Evolutionary conservation across 2,888 invertebrate species (phyloP), one percentile per base, ranked within the genome.

Genomic region (Tenthredo scrophulariae): DNA sequence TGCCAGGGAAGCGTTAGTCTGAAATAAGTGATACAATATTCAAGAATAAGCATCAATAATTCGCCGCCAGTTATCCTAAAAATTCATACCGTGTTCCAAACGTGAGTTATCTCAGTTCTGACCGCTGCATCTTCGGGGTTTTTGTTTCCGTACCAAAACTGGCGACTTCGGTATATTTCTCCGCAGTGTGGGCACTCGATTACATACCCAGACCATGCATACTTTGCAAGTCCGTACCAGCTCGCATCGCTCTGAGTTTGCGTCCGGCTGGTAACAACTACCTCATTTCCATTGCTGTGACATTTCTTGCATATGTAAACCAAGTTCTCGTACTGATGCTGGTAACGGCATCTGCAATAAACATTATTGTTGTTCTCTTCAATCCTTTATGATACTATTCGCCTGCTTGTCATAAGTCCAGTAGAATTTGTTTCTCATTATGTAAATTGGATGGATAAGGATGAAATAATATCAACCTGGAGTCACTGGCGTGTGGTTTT

Each of bases 61-160:
- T 62, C 10, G 15, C 10, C 6, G n/a, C 37, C 6, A 46, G 5
- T 77, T 18, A 18, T 54, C 18, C n/a, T 7, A 18, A 10, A 67
- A 46, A 10, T 22, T 67, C 29, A 33, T 90, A 94, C 94, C 91
- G 93, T 92, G 79, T 94, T 94, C 95, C 95, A 95, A 10, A 95
- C 94, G 89, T 95, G 95, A 37, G 93, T 92, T 37, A 94, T 94
- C 88, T 95, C 95, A 5, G 94, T 94, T 74, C 94, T 92, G 18
- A 97, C 96, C 15, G 96, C 96, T 43, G 94, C 93, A 86, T 96
- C 95, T 91, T 96, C 97, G 0, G 97, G 96, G 86, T 95, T 95
- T 88, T 96, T 95, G 90, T 97, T 97, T 6, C 97, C 97, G 91
- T 96, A 97, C 97, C 97, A 97, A 92, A 96, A 96, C 91, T 97